Evolutionary conservation across 2,797 vertebrate species (phyloP), one percentile per base, ranked within the genome.

Genomic region (Leptatherina wallacei): DNA sequence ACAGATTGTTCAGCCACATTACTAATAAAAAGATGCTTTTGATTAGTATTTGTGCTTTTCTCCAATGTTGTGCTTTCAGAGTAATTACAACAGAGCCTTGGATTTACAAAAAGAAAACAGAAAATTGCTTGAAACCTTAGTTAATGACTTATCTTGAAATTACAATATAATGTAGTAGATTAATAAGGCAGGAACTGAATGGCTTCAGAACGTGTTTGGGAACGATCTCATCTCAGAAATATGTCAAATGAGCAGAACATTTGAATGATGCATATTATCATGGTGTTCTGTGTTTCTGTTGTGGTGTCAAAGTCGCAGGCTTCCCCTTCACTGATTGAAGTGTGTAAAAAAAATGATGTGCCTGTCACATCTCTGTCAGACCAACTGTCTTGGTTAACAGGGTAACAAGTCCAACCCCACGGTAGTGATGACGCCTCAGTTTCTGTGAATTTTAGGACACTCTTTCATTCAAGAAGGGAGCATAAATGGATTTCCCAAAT

Each of bases 1-100:
- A 64, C 62, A 40, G 24, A 49, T 61, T 52, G 59, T 73, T 73
- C 22, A 65, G 55, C 40, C 49, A 36, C 29, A 20, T 11, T 29
- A 40, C 18, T 1, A 30, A 10, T 2, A 66, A 59, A 64, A 52
- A 30, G 27, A 18, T 24, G n/a, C 52, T 60, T 69, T 61, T 54
- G 30, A 30, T 73, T 57, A 44, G 33, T 51, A 38, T 44, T 27
- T 38, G 18, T 27, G 14, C 49, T 27, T 69, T 33, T 13, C 27
- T 52, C 44, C 36, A 22, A 38, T 44, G 10, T 13, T 27, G 22
- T 65, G 22, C 20, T 32, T 40, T 69, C 5, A n/a, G 44, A 69
- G 56, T 49, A 55, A 73, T 61, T 61, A 54, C 44, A 56, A 29
- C 42, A 65, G 47, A 14, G 32, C 32, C 24, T 16, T 35, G 59